Conservation (phyloP, 2,888 invertebrate species). For the Melipona bicolor region DNA sequence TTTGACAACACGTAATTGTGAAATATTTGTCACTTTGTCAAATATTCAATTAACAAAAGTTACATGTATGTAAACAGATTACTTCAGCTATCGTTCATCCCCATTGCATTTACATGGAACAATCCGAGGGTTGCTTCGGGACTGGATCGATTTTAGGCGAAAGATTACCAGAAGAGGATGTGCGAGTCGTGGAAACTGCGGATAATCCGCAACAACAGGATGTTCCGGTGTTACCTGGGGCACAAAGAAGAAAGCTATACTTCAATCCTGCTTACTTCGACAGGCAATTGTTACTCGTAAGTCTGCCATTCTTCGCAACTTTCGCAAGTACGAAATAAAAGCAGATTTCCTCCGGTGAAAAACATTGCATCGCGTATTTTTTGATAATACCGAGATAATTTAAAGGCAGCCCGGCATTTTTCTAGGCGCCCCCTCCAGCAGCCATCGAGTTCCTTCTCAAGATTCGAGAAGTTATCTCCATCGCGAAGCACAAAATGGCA, state of each 20-base stretch:
- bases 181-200: slow-evolving; percentile 93
- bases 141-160: slow-evolving; percentile 85
- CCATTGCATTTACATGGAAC: slow-evolving; percentile 78
- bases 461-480: slow-evolving; percentile 95
- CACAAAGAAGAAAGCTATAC: slow-evolving; percentile 91
- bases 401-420: slow-evolving; percentile 73
- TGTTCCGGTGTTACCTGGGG: slow-evolving; percentile 85
- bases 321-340: neutral
- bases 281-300: slow-evolving; percentile 92
- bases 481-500: slow-evolving; percentile 95
- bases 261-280: slow-evolving; percentile 97
- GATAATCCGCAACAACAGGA: slow-evolving; percentile 85
- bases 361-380: neutral
- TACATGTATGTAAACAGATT: slow-evolving; percentile 81
- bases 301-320: slow-evolving; percentile 64
- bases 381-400: slow-evolving; percentile 43
- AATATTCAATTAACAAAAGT: too few relatives aligned
- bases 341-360: neutral
- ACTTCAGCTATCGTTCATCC: slow-evolving; percentile 92
- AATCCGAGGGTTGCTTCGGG: slow-evolving; percentile 81
- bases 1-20: too few relatives aligned
- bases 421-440: slow-evolving; percentile 95
- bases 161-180: slow-evolving; percentile 92
- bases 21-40: too few relatives aligned
- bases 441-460: slow-evolving; percentile 95